Percentiles rank a stretch among this genome's conserved stretches.
Conservation (phyloP, 2,113 vertebrate species). For the Bubo blakistoni region DNA sequence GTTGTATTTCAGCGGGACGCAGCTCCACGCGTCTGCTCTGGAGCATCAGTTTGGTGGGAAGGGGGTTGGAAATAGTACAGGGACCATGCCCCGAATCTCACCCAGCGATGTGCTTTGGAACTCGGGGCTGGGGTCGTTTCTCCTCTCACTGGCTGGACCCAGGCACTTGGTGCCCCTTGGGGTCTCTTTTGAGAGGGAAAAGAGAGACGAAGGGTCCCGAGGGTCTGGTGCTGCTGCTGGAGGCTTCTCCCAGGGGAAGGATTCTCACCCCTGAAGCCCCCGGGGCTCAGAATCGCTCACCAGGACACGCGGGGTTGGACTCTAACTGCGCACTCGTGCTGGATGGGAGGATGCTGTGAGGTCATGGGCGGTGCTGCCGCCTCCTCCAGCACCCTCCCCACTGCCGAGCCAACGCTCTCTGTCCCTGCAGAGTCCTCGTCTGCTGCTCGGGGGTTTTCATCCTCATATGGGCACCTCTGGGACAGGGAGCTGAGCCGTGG, state of each 20-base stretch:
- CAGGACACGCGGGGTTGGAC: background rate
- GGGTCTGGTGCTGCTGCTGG: background rate
- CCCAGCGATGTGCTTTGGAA: background rate
- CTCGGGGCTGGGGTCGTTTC: background rate
- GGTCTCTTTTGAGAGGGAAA: background rate
- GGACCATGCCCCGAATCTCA: background rate
- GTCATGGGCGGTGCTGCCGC: background rate
- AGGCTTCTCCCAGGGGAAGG: background rate
- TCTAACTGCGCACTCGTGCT: accelerated
- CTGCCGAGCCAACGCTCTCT: accelerated
- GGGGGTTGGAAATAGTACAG: background rate
- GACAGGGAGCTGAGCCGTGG: background rate
- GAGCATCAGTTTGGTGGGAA: background rate
- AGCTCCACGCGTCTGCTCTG: background rate
- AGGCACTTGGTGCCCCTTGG: background rate
- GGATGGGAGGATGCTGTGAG: background rate
- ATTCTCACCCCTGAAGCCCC: background rate
- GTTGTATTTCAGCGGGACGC: background rate
- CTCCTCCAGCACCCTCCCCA: background rate
- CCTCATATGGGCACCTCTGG: accelerated
- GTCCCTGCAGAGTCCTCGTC: accelerated
- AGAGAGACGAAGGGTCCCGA: background rate
- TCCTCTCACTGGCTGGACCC: background rate
- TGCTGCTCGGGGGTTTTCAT: background rate
- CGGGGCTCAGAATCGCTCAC: background rate